Percentiles rank a stretch among this genome's conserved stretches.
Conservation (phyloP, 53 echinoderm and acorn worm species). For the Apostichopus leukothele region DNA sequence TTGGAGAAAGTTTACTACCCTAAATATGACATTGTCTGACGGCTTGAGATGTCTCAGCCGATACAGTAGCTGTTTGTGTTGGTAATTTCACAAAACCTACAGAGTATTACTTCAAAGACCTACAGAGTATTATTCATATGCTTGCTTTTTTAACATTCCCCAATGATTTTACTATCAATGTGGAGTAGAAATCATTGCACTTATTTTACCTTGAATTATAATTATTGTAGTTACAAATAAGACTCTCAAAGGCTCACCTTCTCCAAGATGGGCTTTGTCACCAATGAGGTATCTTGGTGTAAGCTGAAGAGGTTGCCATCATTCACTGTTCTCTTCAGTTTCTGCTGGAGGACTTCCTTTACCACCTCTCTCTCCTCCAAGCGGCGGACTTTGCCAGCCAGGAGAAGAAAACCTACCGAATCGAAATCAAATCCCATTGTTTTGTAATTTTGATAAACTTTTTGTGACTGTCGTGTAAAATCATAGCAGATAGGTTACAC, state of each 20-base stretch:
- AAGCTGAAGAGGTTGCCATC: conserved; percentile 72
- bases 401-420: conserved; percentile 74
- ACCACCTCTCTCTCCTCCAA: conserved; percentile 75
- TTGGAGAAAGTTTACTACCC: too few species aligned
- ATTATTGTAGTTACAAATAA: background rate
- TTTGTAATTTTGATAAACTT: too few species aligned
- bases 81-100: too few species aligned
- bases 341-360: conserved; percentile 80
- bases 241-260: conserved; percentile 23
- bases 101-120: too few species aligned
- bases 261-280: conserved; percentile 70
- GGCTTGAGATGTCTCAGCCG: too few species aligned
- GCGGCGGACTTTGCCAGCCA: conserved; percentile 88
- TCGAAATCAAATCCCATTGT: too few species aligned
- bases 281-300: conserved; percentile 61
- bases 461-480: too few species aligned
- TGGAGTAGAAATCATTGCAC: background rate
- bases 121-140: too few species aligned
- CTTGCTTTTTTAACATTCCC: too few species aligned
- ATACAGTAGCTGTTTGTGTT: too few species aligned
- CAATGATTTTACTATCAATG: background rate
- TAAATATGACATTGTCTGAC: too few species aligned
- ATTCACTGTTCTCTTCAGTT: conserved; percentile 83
- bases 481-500: too few species aligned
- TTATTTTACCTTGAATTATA: background rate